Evolutionary conservation across 2,113 vertebrate species (phyloP).

Genomic region (zebrafish (Danio rerio)): DNA sequence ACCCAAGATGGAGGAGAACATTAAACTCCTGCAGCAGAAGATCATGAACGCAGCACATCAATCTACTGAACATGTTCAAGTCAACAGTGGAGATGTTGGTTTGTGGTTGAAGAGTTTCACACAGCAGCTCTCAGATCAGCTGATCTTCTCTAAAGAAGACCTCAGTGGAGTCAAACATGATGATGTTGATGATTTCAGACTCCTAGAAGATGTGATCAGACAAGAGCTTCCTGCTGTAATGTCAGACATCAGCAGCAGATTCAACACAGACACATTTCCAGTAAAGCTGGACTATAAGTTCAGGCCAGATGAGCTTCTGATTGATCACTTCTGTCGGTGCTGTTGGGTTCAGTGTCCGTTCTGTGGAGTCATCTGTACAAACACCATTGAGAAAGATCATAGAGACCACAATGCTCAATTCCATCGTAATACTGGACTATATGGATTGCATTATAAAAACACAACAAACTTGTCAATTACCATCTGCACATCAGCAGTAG

Average conservation of each 20-base stretch:
- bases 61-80: no score
- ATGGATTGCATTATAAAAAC: background rate
- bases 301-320: slow-evolving; percentile 12
- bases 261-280: background rate
- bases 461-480: background rate
- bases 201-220: background rate
- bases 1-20: background rate
- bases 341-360: slow-evolving; percentile 29
- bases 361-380: background rate
- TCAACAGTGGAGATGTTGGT: background rate
- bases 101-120: slow-evolving; percentile 51
- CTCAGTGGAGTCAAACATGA: background rate
- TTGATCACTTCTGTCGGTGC: slow-evolving; percentile 3
- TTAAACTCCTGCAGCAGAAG: background rate
- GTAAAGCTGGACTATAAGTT: no score
- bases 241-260: background rate
- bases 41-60: slow-evolving; percentile 50
- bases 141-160: background rate
- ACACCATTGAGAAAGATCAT: slow-evolving; percentile 55
- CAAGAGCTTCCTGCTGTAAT: background rate
- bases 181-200: background rate
- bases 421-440: background rate
- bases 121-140: background rate
- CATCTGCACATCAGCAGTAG: slow-evolving; percentile 7
- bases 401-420: slow-evolving; percentile 54